Evolutionary conservation across 2,113 vertebrate genomes (phyloP).

Genomic region (Tympanuchus pallidicinctus): DNA sequence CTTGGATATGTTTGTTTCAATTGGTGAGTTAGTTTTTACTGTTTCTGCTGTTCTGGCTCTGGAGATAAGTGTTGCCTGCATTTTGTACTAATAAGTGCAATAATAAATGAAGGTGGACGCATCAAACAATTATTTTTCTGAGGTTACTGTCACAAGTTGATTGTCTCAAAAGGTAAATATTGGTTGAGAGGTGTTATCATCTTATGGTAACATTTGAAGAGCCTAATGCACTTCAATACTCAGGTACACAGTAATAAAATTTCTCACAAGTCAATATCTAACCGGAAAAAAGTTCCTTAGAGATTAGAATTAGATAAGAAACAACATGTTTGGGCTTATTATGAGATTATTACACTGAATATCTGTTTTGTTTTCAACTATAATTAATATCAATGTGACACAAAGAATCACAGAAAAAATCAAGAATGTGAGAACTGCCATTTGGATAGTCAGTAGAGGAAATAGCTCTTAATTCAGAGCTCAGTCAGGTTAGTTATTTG

Average conservation of each 20-base stretch:
- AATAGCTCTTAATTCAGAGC: background rate
- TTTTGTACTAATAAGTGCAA: background rate
- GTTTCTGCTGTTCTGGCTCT: background rate
- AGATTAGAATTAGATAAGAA: background rate
- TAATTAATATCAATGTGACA: background rate
- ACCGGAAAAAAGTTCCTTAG: background rate
- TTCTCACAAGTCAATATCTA: background rate
- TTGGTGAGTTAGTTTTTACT: background rate
- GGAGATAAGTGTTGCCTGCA: background rate
- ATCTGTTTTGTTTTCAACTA: background rate
- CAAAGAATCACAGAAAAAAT: background rate
- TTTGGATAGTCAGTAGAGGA: background rate
- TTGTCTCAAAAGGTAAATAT: background rate
- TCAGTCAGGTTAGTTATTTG: background rate
- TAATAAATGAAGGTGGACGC: background rate
- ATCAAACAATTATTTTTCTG: background rate
- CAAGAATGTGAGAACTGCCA: background rate
- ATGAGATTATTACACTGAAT: background rate
- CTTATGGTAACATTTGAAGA: background rate
- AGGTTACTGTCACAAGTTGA: background rate
- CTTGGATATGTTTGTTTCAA: background rate
- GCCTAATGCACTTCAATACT: background rate
- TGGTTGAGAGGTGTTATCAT: background rate
- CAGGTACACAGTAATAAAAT: background rate
- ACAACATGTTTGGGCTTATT: background rate